Conservation (phyloP, 2,113 vertebrate genomes). For the Mesitornis unicolor region DNA sequence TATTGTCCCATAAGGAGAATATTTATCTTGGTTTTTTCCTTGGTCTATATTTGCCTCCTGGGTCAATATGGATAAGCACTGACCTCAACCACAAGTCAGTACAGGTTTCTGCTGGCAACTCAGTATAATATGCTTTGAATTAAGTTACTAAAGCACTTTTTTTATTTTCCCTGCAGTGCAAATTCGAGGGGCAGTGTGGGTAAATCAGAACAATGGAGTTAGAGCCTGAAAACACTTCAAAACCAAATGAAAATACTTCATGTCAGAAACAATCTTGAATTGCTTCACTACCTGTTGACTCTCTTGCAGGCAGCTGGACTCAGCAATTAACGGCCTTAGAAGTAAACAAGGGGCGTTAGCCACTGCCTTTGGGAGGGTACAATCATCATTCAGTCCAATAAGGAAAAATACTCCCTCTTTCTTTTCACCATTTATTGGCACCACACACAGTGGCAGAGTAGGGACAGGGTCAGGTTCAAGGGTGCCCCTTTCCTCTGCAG, state of each 20-base stretch:
- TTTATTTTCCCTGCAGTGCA: neutral
- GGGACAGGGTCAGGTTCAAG: neutral
- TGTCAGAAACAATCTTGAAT: neutral
- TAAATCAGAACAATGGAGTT: neutral
- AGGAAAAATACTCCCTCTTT: neutral
- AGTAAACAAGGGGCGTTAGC: neutral
- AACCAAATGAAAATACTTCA: neutral
- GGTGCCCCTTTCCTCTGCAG: neutral
- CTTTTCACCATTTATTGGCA: neutral
- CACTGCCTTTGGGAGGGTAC: neutral
- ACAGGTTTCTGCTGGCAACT: neutral
- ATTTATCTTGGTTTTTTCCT: neutral
- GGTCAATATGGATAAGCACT: neutral
- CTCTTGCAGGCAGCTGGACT: neutral
- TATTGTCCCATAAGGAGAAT: neutral
- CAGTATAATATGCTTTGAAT: neutral
- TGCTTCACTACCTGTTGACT: neutral
- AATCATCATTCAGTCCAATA: neutral
- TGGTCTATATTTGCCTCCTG: slow-evolving; percentile 7
- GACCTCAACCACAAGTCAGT: neutral
- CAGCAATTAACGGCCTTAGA: neutral
- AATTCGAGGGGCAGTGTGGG: accelerated
- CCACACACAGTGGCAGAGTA: no score
- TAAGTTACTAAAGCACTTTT: neutral
- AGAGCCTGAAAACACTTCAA: neutral